A percentile compares a stretch with the other conserved stretches of the same genome.
phyloP scores from a whole-genome alignment of 2,113 vertebrate species.

The Aldabrachelys gigantea region DNA sequence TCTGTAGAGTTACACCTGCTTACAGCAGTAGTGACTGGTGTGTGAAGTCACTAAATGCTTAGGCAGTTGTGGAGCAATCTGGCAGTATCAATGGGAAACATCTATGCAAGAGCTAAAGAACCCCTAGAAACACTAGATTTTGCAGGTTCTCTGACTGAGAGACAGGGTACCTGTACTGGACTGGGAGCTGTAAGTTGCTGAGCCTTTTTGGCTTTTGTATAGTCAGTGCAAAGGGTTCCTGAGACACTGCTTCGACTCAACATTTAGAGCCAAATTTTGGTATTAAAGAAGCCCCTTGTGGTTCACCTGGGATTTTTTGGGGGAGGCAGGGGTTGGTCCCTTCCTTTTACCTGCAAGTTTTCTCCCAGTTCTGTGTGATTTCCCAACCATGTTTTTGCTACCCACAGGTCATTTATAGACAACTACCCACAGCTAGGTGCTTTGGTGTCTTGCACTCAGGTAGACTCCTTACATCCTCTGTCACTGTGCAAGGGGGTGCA shows the following conservation, averaged over 20 bases:
- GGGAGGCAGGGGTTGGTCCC: neutral
- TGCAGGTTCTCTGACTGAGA: neutral
- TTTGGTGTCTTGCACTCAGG: neutral
- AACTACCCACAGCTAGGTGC: neutral
- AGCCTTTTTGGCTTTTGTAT: neutral
- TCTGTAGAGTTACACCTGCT: neutral
- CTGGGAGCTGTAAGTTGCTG: neutral
- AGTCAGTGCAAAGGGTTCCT: neutral
- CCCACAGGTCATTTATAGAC: neutral
- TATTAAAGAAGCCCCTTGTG: neutral
- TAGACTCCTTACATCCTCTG: neutral
- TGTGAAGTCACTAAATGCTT: neutral
- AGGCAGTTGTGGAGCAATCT: neutral
- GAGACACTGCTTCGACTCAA: neutral
- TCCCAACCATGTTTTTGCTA: neutral
- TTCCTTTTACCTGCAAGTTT: neutral
- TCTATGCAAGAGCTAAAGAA: neutral
- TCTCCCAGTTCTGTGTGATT: neutral
- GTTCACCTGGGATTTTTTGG: neutral
- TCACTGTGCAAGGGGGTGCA: neutral
- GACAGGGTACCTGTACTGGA: neutral
- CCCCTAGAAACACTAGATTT: neutral
- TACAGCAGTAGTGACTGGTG: neutral
- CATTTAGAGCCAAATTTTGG: neutral
- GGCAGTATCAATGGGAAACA: neutral